Conservation (phyloP, 2,113 vertebrate genomes). For the Glareola pratincola region DNA sequence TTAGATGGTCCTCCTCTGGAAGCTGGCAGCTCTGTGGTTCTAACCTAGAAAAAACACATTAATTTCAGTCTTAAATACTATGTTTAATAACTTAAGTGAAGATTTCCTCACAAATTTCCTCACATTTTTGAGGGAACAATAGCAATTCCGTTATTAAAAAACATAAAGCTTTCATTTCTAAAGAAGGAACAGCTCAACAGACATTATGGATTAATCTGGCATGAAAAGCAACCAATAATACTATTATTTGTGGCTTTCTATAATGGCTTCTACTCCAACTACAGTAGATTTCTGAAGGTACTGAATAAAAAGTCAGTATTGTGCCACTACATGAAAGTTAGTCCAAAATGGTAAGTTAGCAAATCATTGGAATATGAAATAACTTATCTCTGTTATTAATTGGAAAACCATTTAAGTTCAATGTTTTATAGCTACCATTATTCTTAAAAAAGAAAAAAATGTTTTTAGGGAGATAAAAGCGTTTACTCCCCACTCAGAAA, state of each 20-base stretch:
- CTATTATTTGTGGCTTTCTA: background rate
- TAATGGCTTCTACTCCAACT: background rate
- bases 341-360: background rate
- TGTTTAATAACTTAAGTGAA: background rate
- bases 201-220: background rate
- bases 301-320: background rate
- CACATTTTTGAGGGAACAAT: background rate
- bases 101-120: background rate
- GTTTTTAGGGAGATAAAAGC: background rate
- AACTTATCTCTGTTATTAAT: background rate
- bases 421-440: background rate
- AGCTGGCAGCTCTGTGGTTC: slow-evolving; percentile 63
- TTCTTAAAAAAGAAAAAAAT: background rate
- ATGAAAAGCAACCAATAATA: background rate
- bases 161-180: background rate
- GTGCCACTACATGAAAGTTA: background rate
- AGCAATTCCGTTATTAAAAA: background rate
- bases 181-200: background rate
- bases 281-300: background rate
- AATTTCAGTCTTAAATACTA: background rate
- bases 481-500: background rate
- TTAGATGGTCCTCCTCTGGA: slow-evolving; percentile 73
- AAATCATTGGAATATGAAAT: background rate
- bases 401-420: background rate
- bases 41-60: slow-evolving; percentile 57